Conservation (phyloP, 2,797 vertebrate species). For the Peromyscus eremicus region DNA sequence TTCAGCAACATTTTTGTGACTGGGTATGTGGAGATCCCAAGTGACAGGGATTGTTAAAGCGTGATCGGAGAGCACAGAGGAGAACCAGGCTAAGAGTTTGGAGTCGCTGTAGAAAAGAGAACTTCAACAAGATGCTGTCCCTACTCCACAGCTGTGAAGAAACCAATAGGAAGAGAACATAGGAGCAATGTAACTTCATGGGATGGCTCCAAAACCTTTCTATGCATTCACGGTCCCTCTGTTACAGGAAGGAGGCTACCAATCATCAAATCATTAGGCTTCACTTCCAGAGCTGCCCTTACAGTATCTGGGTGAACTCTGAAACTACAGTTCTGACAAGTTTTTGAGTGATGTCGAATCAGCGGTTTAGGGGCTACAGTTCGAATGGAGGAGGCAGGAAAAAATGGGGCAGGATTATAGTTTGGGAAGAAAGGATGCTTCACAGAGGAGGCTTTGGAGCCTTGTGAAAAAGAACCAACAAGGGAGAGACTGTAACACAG, state of each 20-base stretch:
- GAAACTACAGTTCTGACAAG: neutral
- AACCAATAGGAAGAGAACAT: neutral
- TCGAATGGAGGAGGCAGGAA: neutral
- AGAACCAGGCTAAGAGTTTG: neutral
- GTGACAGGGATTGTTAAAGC: neutral
- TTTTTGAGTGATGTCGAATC: neutral
- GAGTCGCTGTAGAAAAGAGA: constrained; percentile 12
- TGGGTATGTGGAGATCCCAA: neutral
- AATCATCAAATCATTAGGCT: neutral
- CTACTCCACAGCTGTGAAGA: neutral
- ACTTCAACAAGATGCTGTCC: neutral
- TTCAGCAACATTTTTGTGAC: neutral
- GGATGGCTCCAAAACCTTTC: neutral
- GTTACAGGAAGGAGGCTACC: rapidly evolving
- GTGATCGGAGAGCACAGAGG: neutral
- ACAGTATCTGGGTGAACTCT: neutral
- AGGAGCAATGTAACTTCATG: too few relatives aligned
- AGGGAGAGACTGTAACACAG: neutral
- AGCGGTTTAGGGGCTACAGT: neutral
- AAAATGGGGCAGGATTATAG: neutral
- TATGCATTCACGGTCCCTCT: neutral
- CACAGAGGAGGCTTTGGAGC: neutral
- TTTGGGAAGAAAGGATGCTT: neutral
- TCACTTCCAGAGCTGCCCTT: neutral
- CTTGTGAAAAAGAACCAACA: neutral